Evolutionary conservation across 2,888 invertebrate species (phyloP), one percentile per base, ranked within the genome.

Genomic region (Drosophila buzzatii): DNA sequence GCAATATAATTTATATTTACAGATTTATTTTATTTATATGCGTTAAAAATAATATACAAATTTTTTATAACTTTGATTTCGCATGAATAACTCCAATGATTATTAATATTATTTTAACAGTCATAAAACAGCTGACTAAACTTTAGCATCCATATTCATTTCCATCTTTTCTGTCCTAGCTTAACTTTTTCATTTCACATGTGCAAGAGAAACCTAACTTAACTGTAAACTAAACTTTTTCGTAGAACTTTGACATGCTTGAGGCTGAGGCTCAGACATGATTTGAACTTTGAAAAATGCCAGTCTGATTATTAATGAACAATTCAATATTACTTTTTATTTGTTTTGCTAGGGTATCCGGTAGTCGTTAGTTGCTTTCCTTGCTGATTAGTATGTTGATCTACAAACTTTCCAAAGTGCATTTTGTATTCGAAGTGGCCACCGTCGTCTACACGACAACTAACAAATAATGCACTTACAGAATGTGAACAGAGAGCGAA

Each of bases 351-450:
- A 41, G 57, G 16, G 44, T 41, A 51, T 42, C 27, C 41, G 23
- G 2, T 16, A 51, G 39, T 60, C 49, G 59, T 2, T 4, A 61
- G 42, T 33, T 6, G 10, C 18, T 23, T 57, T 55, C 41, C 12
- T 0, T 10, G 7, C 31, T 47, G 62, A 41, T 61, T 67, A 18
- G 27, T 49, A 4, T 39, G 35, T 45, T 77, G 52, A 53, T 70
- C 53, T 53, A 73, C 70, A 82, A 84, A 84, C 72, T 87, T 82
- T 82, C 82, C 87, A 81, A 84, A 82, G 82, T 82, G 82, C 85
- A 81, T 81, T 87, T 79, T 51, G 70, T 76, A 56, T 81, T 80
- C 76, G 76, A 86, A 83, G 87, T 82, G 84, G 76, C 72, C 69
- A 75, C 59, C 42, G 75, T 72, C 75, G 78, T 67, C 76, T 49